Conservation (phyloP, 2,113 vertebrate species). For the Climacteris rufus region DNA sequence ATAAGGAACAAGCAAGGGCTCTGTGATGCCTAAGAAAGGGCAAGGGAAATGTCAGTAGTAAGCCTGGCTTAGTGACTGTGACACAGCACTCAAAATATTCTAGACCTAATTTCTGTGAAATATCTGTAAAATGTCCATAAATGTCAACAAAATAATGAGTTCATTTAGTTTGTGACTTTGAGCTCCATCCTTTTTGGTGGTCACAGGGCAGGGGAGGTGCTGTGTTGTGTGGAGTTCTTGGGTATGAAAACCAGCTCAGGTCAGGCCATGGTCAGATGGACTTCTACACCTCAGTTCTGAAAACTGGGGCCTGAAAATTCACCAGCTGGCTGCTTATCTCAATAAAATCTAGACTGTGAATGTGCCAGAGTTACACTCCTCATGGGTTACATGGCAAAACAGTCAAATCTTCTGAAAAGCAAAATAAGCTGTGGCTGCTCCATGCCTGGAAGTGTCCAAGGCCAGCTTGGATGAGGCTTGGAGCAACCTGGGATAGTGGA, state of each 20-base stretch:
- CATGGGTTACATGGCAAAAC: background rate
- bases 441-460: background rate
- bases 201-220: background rate
- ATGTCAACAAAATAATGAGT: background rate
- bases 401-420: background rate
- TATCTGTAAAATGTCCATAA: background rate
- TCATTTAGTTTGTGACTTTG: background rate
- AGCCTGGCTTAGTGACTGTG: background rate
- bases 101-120: background rate
- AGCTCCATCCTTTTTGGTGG: background rate
- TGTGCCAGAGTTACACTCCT: background rate
- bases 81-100: background rate
- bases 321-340: background rate
- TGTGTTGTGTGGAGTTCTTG: background rate
- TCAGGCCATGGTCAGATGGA: too few species aligned
- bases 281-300: background rate
- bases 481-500: background rate
- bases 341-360: background rate
- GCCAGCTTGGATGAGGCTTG: background rate
- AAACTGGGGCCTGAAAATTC: background rate
- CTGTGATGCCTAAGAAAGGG: background rate
- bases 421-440: background rate
- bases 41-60: background rate
- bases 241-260: background rate
- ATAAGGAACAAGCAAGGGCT: background rate